Conservation (phyloP, 2,113 vertebrate genomes). For the Ciconia boyciana region DNA sequence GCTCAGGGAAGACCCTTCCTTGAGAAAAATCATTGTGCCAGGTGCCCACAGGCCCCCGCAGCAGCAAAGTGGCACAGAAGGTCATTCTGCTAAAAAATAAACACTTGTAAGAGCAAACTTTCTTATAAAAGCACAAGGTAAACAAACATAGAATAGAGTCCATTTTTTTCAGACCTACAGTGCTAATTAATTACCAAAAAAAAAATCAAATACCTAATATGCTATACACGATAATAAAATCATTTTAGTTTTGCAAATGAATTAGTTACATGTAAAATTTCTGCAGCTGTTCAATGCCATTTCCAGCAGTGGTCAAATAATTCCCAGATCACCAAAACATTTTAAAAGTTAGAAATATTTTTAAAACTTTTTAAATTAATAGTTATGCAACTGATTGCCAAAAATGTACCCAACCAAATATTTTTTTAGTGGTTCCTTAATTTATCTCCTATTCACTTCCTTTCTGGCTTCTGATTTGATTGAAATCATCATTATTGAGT, state of each 20-base stretch:
- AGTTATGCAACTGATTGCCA: not conserved
- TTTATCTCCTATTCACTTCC: not conserved
- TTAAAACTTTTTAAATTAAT: not conserved
- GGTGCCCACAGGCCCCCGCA: not conserved
- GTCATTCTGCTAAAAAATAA: not conserved
- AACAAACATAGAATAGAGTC: not conserved
- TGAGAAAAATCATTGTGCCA: not conserved
- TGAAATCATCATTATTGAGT: not conserved
- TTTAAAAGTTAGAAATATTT: not conserved
- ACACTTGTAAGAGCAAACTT: not conserved
- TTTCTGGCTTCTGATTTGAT: not conserved
- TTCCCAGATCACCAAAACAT: not conserved
- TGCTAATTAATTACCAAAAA: not conserved
- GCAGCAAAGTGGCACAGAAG: not conserved
- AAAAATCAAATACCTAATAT: not conserved
- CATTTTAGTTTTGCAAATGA: not conserved
- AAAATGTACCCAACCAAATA: not conserved
- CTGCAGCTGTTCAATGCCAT: not conserved
- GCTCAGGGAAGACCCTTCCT: not conserved
- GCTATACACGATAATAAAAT: not conserved
- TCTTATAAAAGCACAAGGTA: not conserved
- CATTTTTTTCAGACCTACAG: not conserved
- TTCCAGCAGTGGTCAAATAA: not conserved
- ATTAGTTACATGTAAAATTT: not conserved
- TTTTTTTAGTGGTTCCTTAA: not conserved